phyloP scores from a whole-genome alignment of 2,113 vertebrate species.

The Mesembrinibis cayennensis region DNA sequence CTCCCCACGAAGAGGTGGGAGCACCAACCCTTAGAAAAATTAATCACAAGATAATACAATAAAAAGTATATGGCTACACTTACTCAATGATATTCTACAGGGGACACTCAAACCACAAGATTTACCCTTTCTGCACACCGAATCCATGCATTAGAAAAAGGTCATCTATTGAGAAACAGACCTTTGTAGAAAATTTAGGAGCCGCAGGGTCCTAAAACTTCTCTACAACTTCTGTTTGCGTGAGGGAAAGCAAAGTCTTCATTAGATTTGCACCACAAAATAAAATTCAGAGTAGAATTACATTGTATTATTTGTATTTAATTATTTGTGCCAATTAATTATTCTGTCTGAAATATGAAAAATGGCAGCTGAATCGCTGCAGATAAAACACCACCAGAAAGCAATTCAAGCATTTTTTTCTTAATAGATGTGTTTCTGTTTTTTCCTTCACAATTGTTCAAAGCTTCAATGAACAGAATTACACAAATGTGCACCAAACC shows the following conservation, averaged over 20 bases:
- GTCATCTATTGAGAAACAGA: not conserved
- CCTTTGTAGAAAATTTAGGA: not conserved
- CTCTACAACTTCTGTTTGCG: not conserved
- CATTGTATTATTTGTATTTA: not conserved
- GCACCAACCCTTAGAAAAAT: not conserved
- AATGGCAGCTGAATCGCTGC: conserved; percentile 64
- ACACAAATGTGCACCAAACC: conserved; percentile 69
- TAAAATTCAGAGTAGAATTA: not conserved
- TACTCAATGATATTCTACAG: not conserved
- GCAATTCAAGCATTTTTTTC: conserved; percentile 54
- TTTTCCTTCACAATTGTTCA: conserved; percentile 69
- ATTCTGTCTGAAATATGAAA: conserved; percentile 48
- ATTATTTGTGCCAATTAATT: not conserved
- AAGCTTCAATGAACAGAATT: conserved; percentile 75
- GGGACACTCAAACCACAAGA: not conserved
- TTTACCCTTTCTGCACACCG: not conserved
- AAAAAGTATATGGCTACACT: not conserved
- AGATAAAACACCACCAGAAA: conserved; percentile 70
- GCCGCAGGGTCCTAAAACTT: not conserved
- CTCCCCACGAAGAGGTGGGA: not conserved
- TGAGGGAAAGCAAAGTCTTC: not conserved
- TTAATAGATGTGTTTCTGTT: conserved; percentile 68
- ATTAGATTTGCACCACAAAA: not conserved
- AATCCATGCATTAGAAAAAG: not conserved
- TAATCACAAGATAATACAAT: not conserved